Conservation (phyloP, 2,888 invertebrate species). For the Acrobasis suavella region DNA sequence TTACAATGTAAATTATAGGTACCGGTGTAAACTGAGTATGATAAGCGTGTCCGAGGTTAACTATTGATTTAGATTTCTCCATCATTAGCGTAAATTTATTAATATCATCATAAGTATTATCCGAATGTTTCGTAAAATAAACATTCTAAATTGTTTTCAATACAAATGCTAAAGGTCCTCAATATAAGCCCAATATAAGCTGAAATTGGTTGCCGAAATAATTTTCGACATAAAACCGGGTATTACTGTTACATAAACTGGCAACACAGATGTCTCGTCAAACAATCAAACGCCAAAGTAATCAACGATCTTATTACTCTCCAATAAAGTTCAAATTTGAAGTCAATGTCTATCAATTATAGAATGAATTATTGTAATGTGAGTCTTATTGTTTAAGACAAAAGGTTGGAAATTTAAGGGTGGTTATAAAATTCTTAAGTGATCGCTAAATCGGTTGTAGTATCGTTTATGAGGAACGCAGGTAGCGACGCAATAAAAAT, state of each 20-base stretch:
- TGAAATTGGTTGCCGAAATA: slow-evolving; percentile 20
- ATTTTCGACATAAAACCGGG: slow-evolving; percentile 18
- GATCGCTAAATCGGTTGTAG: slow-evolving; percentile 28
- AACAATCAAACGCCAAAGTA: slow-evolving; percentile 11
- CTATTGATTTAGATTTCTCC: too few species aligned
- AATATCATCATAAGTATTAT: neutral
- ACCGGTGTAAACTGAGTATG: too few species aligned
- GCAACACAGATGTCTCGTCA: slow-evolving; percentile 36
- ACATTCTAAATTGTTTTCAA: slow-evolving; percentile 12
- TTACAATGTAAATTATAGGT: too few species aligned
- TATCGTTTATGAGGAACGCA: slow-evolving; percentile 45
- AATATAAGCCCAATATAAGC: slow-evolving; percentile 17
- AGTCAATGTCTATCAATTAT: slow-evolving; percentile 2
- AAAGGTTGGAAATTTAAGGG: slow-evolving; percentile 19
- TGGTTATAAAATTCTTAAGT: slow-evolving; percentile 21
- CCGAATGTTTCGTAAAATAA: slow-evolving; percentile 4
- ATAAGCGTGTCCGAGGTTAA: too few species aligned
- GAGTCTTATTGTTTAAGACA: neutral
- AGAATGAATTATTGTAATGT: neutral
- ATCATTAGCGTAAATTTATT: neutral
- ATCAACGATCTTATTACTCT: slow-evolving; percentile 7
- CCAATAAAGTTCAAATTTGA: slow-evolving; percentile 26
- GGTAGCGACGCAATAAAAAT: slow-evolving; percentile 50
- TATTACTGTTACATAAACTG: slow-evolving; percentile 27
- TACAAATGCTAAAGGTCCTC: slow-evolving; percentile 3